Conservation (phyloP, 2,797 vertebrate species). For the Gephyroberyx darwinii region DNA sequence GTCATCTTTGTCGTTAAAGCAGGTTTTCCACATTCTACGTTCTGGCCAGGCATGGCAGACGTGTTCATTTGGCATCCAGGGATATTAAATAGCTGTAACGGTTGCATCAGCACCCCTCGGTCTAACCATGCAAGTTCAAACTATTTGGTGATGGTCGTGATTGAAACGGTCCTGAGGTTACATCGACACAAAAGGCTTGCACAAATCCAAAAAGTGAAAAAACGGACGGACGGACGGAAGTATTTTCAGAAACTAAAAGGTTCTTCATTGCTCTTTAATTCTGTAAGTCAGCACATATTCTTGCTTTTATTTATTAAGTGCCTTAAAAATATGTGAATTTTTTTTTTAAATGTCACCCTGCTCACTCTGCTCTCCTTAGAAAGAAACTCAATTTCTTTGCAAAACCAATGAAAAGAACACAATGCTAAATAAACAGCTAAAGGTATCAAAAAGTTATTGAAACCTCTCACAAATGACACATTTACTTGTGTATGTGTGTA, state of each 20-base stretch:
- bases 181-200: not conserved
- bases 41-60: not conserved
- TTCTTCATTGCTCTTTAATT: slow-evolving; percentile 17
- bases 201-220: not conserved
- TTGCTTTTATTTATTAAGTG: not conserved
- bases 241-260: not conserved
- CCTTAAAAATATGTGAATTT: not conserved
- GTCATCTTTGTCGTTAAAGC: not conserved
- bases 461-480: no score
- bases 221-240: not conserved
- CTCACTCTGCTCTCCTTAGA: no score
- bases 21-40: not conserved
- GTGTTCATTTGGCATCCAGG: not conserved
- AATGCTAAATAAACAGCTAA: no score
- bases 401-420: not conserved
- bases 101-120: not conserved
- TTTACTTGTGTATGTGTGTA: slow-evolving; percentile 13
- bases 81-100: slow-evolving; percentile 3
- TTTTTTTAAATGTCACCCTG: no score
- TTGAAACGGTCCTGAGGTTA: not conserved
- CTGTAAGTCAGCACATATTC: not conserved
- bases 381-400: no score
- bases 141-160: not conserved
- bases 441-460: no score
- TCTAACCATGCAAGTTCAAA: slow-evolving; percentile 1